Evolutionary conservation across 2,113 vertebrate species (phyloP).

Genomic region (Crocuta crocuta): DNA sequence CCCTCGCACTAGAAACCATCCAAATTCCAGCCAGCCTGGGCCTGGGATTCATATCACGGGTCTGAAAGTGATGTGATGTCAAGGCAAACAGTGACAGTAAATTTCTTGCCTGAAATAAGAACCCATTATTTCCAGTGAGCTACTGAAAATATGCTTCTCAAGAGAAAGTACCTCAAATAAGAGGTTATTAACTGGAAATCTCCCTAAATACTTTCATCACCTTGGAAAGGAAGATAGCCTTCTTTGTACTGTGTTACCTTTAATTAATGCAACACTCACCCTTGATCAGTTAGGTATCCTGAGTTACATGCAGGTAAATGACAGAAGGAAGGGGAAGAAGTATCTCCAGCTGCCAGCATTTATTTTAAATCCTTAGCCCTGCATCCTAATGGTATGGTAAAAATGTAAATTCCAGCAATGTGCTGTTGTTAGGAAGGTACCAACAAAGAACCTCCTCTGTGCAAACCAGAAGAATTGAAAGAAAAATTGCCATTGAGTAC

Average conservation of each 20-base stretch:
- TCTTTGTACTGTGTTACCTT: slow-evolving; percentile 57
- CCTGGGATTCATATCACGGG: slow-evolving; percentile 95
- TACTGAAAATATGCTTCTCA: slow-evolving; percentile 78
- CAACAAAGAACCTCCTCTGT: slow-evolving; percentile 65
- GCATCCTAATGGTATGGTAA: slow-evolving; percentile 81
- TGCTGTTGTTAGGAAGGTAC: slow-evolving; percentile 72
- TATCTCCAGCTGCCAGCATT: slow-evolving; percentile 79
- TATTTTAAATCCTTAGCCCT: slow-evolving; percentile 82
- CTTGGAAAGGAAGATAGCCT: slow-evolving; percentile 57
- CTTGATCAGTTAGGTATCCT: neutral
- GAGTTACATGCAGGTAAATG: slow-evolving; percentile 44
- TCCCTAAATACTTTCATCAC: slow-evolving; percentile 31
- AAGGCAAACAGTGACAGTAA: slow-evolving; percentile 44
- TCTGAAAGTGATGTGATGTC: slow-evolving; percentile 86
- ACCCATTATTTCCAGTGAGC: slow-evolving; percentile 69
- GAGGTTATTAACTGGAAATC: slow-evolving; percentile 76
- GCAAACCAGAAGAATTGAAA: slow-evolving; percentile 69
- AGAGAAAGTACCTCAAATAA: slow-evolving; percentile 68
- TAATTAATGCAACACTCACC: slow-evolving; percentile 34
- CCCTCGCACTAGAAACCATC: slow-evolving; percentile 97
- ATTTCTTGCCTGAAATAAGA: slow-evolving; percentile 72
- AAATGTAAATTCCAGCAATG: slow-evolving; percentile 55
- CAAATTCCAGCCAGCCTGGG: slow-evolving; percentile 97
- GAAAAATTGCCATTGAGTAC: slow-evolving; percentile 70
- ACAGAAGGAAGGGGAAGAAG: neutral